These are phyloP conservation scores for Ceratosolen solmsi DNA, from an alignment of 1,140 invertebrate genomes.

Conservation along the genomic window DNA sequence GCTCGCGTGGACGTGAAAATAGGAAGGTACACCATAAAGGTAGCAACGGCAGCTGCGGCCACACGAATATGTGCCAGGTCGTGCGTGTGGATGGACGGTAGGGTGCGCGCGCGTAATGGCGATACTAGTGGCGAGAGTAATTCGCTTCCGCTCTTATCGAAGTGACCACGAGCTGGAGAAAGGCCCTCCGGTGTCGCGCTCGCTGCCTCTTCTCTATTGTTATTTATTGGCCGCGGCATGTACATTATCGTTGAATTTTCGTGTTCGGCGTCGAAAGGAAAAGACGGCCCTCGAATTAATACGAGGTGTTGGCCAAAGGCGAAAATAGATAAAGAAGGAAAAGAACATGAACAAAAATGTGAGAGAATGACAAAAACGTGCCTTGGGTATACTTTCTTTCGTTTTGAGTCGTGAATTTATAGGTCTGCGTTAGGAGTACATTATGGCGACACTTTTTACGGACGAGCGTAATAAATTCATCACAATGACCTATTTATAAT, in stretches of 20 bases:
- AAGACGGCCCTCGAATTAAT: slow-evolving; percentile 22
- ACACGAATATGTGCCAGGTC: too few species aligned
- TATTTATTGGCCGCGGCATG: slow-evolving; percentile 33
- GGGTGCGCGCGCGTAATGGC: background rate
- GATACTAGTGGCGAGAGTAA: slow-evolving; percentile 12
- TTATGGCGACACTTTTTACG: slow-evolving; percentile 20
- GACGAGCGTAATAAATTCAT: slow-evolving; percentile 19
- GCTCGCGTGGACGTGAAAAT: slow-evolving; percentile 16
- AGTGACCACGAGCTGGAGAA: slow-evolving; percentile 8
- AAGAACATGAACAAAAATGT: background rate
- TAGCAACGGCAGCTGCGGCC: background rate
- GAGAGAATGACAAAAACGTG: slow-evolving; percentile 24
- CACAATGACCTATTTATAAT: slow-evolving; percentile 24
- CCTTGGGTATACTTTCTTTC: slow-evolving; percentile 24
- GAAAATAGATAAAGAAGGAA: background rate
- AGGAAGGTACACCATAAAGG: slow-evolving; percentile 26
- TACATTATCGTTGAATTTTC: slow-evolving; percentile 16
- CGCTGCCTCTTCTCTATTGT: slow-evolving; percentile 32
- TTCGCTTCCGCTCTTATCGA: slow-evolving; percentile 40
- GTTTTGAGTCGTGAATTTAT: slow-evolving; percentile 21
- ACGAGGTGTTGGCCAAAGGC: background rate
- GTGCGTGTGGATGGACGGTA: background rate
- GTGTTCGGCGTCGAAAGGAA: background rate
- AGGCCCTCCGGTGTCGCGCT: background rate
- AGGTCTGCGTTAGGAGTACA: slow-evolving; percentile 25